Evolutionary conservation across 2,888 invertebrate genomes (phyloP), one percentile per base, ranked within the genome.

Genomic region (Celastrina argiolus): DNA sequence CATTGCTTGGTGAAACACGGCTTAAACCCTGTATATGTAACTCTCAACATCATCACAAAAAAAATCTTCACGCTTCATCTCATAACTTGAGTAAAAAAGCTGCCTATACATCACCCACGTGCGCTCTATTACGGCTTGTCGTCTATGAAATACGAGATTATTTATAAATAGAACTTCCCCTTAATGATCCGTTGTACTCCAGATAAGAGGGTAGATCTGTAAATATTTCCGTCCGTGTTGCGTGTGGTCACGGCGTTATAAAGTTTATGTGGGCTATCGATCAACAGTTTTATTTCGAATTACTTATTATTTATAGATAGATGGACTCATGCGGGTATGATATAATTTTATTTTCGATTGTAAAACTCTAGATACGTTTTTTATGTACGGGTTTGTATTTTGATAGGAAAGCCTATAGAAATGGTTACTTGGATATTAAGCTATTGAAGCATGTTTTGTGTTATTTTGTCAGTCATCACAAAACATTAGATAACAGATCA

Each of bases 41-140:
- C 28, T 28, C 28, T 28, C 2, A 5, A 28, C 28, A 4, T 2
- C 10, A 45, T 10, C 18, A 45, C 7, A 45, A 8, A 45, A 45
- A 45, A 18, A 18, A 45, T 51, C 51, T 18, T 22, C 51, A 26
- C 51, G 22, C 66, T 56, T n/a, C 42, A 31, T 58, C 63, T 64
- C 2, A 22, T 59, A 63, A 66, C 36, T 63, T 63, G 39, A 34
- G 14, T 31, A 34, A 58, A 58, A 67, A 58, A 42, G 14, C 31
- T 42, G 64, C 36, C 41, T 16, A 66, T 71, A 73, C 71, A 68
- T 74, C 75, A 80, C 82, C 59, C 89, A 87, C 87, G 87, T 88
- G 90, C 84, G 78, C 77, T 77, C 82, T 83, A 86, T 88, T 87
- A 87, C 81, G 80, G 78, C 81, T 82, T 51, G 84, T 82, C 81